Percentiles rank a stretch among this genome's conserved stretches.
Evolutionary conservation across 2,888 invertebrate species (phyloP).

Genomic region (Drepanosiphum platanoidis): DNA sequence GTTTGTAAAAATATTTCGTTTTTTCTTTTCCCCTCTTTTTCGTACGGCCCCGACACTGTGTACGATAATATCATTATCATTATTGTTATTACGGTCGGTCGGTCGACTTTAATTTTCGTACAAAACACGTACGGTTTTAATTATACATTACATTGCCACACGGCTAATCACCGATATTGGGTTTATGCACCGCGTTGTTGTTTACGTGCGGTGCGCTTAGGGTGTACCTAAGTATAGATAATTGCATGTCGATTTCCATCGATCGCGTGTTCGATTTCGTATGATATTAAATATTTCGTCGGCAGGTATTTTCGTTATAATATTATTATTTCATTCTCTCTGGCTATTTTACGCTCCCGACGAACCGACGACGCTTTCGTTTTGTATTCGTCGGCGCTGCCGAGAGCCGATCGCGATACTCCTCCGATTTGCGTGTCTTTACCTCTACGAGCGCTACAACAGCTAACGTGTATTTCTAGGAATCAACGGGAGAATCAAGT

Average conservation of each 20-base stretch:
- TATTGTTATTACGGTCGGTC: too few species aligned
- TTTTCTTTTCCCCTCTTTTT: neutral
- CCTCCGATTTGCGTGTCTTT: too few species aligned
- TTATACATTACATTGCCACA: neutral
- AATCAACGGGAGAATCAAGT: slow-evolving; percentile 84
- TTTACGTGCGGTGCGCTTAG: neutral
- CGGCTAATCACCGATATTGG: neutral
- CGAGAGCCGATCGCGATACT: too few species aligned
- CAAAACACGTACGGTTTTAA: neutral
- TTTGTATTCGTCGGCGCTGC: too few species aligned
- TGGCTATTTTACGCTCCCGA: too few species aligned
- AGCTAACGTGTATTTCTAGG: slow-evolving; percentile 70
- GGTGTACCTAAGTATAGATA: neutral
- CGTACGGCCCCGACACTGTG: neutral
- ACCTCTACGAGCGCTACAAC: too few species aligned
- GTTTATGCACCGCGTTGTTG: neutral
- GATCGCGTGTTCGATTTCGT: slow-evolving; percentile 27
- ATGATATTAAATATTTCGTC: slow-evolving; percentile 14
- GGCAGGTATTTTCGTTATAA: neutral
- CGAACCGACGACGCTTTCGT: too few species aligned
- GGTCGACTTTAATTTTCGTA: neutral
- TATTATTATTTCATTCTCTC: too few species aligned
- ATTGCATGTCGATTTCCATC: slow-evolving; percentile 6
- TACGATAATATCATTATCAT: too few species aligned
- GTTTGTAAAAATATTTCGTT: neutral